Conservation (phyloP, 1,140 invertebrate species). For the Pinna nobilis region DNA sequence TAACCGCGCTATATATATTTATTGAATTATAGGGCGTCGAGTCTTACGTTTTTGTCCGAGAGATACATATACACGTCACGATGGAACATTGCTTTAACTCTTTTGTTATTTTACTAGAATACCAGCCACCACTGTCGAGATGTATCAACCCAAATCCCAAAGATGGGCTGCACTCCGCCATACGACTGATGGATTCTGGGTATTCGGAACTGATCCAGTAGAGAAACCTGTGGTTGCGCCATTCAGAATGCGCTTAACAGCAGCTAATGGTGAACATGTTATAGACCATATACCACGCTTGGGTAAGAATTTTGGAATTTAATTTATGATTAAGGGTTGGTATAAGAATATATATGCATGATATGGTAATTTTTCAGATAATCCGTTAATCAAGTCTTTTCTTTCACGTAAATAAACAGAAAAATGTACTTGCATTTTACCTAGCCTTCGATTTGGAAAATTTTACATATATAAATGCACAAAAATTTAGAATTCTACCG, state of each 20-base stretch:
- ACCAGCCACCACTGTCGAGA: slow-evolving; percentile 52
- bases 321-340: background rate
- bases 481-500: too few relatives aligned
- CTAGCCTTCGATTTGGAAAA: too few relatives aligned
- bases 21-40: background rate
- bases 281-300: slow-evolving; percentile 47
- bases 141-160: slow-evolving; percentile 42
- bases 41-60: background rate
- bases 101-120: slow-evolving; percentile 45
- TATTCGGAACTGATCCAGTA: slow-evolving; percentile 30
- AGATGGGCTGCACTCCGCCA: slow-evolving; percentile 46
- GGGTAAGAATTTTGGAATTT: slow-evolving; percentile 36
- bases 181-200: slow-evolving; percentile 58
- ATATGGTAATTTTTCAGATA: background rate
- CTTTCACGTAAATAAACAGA: background rate
- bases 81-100: background rate
- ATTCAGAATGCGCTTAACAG: slow-evolving; percentile 50
- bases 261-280: slow-evolving; percentile 54
- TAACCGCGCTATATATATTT: slow-evolving; percentile 1
- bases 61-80: background rate
- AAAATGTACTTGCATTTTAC: too few relatives aligned
- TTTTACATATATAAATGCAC: too few relatives aligned
- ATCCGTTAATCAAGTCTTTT: background rate
- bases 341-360: background rate
- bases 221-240: slow-evolving; percentile 48